These are phyloP conservation scores for Neoascia interrupta DNA, from an alignment of 2,888 invertebrate species.

Conservation along the genomic window DNA sequence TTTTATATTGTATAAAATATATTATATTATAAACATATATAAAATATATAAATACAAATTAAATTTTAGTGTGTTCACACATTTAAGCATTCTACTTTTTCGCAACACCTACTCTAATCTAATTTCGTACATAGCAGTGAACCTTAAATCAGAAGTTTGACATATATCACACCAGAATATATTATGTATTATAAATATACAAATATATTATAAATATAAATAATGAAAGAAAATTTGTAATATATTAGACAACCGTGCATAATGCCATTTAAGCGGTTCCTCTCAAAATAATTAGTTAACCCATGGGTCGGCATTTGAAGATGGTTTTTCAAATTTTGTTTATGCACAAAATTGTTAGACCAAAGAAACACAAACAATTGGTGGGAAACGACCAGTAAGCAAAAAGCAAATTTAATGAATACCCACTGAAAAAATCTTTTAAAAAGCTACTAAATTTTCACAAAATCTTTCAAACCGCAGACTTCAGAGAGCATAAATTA, in stretches of 20 bases:
- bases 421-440: slow-evolving; percentile 1
- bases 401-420: background rate
- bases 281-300: background rate
- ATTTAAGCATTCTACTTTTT: background rate
- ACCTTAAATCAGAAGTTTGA: background rate
- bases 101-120: background rate
- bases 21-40: background rate
- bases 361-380: background rate
- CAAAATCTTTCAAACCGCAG: too few species aligned
- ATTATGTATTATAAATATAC: background rate
- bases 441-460: too few species aligned
- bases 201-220: background rate
- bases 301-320: background rate
- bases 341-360: background rate
- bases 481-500: too few species aligned
- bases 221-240: background rate
- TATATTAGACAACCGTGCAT: slow-evolving; percentile 11
- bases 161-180: background rate
- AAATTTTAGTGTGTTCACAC: background rate
- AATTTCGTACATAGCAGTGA: background rate
- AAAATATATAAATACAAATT: background rate
- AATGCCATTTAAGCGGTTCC: background rate
- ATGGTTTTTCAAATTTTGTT: background rate
- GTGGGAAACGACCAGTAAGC: slow-evolving; percentile 4
- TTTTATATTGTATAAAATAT: too few species aligned